Conservation (phyloP, 2,113 vertebrate genomes). For the Elephas maximus region DNA sequence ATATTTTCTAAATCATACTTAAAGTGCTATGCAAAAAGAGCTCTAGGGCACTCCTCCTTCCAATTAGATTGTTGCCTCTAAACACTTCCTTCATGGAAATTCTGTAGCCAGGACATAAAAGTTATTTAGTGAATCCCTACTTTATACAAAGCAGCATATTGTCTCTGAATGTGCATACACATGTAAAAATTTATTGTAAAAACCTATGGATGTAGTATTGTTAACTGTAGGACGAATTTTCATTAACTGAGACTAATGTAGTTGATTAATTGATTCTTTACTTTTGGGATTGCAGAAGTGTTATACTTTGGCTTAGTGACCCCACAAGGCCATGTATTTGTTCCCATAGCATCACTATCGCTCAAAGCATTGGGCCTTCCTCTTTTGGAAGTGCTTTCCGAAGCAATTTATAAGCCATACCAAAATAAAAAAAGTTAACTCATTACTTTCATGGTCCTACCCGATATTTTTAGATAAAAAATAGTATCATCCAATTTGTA, state of each 20-base stretch:
- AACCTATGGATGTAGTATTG: neutral
- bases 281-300: neutral
- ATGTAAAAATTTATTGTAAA: slow-evolving; percentile 49
- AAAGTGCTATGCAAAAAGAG: neutral
- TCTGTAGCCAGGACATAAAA: neutral
- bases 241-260: neutral
- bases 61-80: neutral
- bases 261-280: slow-evolving; percentile 11
- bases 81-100: slow-evolving; percentile 7
- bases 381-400: slow-evolving; percentile 36
- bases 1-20: neutral
- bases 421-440: neutral
- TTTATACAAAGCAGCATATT: slow-evolving; percentile 11
- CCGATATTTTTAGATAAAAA: slow-evolving; percentile 36
- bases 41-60: neutral
- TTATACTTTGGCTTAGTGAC: neutral
- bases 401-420: slow-evolving; percentile 40
- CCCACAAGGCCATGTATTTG: neutral
- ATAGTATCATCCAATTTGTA: neutral
- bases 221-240: neutral
- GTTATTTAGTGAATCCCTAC: slow-evolving; percentile 30
- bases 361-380: slow-evolving; percentile 13
- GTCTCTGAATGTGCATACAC: neutral
- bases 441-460: neutral
- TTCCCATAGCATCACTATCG: neutral